Evolutionary conservation across 2,797 vertebrate genomes (phyloP).

Genomic region (Phalanger gymnotis): DNA sequence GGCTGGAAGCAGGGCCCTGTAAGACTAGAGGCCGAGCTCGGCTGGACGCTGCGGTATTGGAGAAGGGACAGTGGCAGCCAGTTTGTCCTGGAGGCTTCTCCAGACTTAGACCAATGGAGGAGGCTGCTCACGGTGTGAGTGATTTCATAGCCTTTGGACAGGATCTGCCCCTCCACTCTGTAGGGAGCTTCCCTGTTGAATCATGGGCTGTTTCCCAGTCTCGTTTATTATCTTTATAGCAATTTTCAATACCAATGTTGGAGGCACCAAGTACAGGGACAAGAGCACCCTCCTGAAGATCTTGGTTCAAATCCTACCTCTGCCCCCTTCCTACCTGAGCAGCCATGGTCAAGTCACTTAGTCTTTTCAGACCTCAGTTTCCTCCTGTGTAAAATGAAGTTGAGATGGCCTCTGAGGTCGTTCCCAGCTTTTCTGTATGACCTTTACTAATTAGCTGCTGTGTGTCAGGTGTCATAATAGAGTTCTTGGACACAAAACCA

Average conservation of each 20-base stretch:
- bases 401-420: not conserved
- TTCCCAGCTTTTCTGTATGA: not conserved
- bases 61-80: not conserved
- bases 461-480: not conserved
- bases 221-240: not conserved
- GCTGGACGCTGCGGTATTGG: not conserved
- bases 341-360: not conserved
- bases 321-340: not conserved
- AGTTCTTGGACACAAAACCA: not conserved
- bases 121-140: not conserved
- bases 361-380: not conserved
- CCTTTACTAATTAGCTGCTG: not conserved
- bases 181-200: too few relatives aligned
- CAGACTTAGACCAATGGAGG: not conserved
- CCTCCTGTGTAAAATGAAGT: not conserved
- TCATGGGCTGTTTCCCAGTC: not conserved
- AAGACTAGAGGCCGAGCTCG: not conserved
- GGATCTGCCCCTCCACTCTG: too few relatives aligned
- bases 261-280: not conserved
- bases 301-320: not conserved
- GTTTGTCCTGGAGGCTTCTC: not conserved
- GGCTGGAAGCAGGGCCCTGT: too few relatives aligned
- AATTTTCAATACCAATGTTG: not conserved
- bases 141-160: too few relatives aligned
- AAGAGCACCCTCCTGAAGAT: not conserved